These are phyloP conservation scores for Melipona quadrifasciata DNA, from an alignment of 1,140 invertebrate genomes.

Conservation along the genomic window DNA sequence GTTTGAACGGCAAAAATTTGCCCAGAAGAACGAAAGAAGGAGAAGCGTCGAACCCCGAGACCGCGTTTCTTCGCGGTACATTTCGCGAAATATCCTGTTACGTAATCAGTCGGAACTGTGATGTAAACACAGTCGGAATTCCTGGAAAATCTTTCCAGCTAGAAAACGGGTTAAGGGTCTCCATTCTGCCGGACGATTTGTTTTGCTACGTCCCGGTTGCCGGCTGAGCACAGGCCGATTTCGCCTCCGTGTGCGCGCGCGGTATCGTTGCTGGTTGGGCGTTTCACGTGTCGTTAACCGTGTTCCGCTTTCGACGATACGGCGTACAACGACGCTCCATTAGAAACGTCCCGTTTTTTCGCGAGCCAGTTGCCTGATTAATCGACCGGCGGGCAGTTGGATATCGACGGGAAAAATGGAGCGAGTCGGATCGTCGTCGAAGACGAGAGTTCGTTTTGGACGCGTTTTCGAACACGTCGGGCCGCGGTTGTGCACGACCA, in stretches of 20 bases:
- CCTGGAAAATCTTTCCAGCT: not conserved
- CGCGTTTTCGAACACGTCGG: not conserved
- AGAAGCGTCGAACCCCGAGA: not conserved
- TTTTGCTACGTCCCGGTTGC: conserved; percentile 11
- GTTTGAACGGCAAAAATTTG: too few species aligned
- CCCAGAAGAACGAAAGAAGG: not conserved
- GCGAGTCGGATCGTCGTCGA: not conserved
- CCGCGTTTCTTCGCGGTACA: not conserved
- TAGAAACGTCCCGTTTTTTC: conserved; percentile 28
- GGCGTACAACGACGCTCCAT: not conserved
- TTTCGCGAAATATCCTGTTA: not conserved
- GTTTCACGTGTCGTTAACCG: conserved; percentile 48
- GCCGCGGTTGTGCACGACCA: too few species aligned
- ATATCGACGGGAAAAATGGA: not conserved
- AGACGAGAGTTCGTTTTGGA: not conserved
- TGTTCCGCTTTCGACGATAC: conserved; percentile 38
- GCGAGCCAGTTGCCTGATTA: not conserved
- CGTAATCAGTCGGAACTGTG: not conserved
- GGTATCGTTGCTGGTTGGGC: conserved; percentile 14
- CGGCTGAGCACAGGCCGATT: conserved; percentile 18
- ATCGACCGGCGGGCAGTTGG: not conserved
- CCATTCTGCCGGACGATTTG: conserved; percentile 26
- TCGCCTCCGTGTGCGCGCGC: not conserved
- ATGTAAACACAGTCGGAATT: not conserved
- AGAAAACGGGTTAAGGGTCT: not conserved